Base-by-base conservation (phyloP, 2,888 invertebrate genomes). In the Strigamia maritima region DNA sequence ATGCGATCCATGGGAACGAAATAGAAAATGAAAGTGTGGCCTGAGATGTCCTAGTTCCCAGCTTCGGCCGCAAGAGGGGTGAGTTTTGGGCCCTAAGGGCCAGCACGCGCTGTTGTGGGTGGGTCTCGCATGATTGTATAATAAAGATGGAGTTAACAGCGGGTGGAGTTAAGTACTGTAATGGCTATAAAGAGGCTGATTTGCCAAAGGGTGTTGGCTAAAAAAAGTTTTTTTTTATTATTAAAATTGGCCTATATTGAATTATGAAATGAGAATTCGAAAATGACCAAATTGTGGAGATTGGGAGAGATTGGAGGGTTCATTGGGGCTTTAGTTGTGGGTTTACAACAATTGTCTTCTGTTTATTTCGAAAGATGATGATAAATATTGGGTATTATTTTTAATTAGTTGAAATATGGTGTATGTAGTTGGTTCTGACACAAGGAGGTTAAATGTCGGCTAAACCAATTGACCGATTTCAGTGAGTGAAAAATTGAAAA, bases 61-160 rank as follows among this genome's bases (percentile, higher is more conserved):
- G 70, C 70, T 70, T n/a, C 70, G 70, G 70, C 54, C 70, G 70
- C 70, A 70, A 70, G 70, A 70, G 70, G 70, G 70, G 70, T 70
- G 70, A 70, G 70, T 70, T 70, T 54, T 70, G 12, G 70, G 28
- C 70, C 70, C 70, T 70, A n/a, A 70, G 70, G 70, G 70, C 26
- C 70, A 70, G 70, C 70, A 70, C 70, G 70, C 70, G 70, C 70
- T 70, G 70, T 70, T 70, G 70, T 70, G 70, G 70, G 70, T 70
- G 70, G 70, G 70, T 70, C 70, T 26, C 70, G 28, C 70, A 70
- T 70, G 70, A 70, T 70, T 70, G 70, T 70, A 70, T 70, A 70
- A 70, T 70, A 70, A 70, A 70, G 70, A 70, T 70, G 70, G 70
- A 70, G 70, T 70, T 70, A 70, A 70, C 70, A 70, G 70, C 70